Percentiles rank a stretch among this genome's conserved stretches.
Conservation (phyloP, 2,113 vertebrate species). For the Psettodes erumei region DNA sequence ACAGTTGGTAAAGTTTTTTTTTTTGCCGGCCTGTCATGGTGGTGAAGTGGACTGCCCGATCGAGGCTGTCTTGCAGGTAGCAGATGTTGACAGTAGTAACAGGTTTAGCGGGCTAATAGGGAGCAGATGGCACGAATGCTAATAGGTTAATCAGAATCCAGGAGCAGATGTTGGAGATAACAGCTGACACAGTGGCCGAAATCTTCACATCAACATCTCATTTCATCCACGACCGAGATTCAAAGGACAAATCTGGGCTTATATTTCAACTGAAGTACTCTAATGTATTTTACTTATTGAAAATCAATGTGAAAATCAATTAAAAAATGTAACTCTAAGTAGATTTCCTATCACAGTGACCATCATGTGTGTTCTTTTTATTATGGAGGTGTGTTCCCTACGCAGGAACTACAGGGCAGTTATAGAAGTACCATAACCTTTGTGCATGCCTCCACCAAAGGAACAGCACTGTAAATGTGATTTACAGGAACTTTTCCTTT, state of each 20-base stretch:
- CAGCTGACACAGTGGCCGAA: background rate
- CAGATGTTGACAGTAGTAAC: constrained; percentile 35
- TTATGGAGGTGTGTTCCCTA: too few relatives aligned
- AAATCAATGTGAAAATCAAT: too few relatives aligned
- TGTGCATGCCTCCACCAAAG: too few relatives aligned
- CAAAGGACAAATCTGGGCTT: too few relatives aligned
- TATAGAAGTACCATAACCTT: too few relatives aligned
- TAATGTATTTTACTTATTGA: too few relatives aligned
- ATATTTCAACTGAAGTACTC: too few relatives aligned
- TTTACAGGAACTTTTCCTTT: too few relatives aligned
- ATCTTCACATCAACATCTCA: background rate
- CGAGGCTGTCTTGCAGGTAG: constrained; percentile 1
- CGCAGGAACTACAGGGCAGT: too few relatives aligned
- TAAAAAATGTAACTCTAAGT: too few relatives aligned
- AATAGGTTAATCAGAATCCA: constrained; percentile 25
- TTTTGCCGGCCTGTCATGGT: constrained; percentile 1
- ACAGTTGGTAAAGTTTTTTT: constrained; percentile 14
- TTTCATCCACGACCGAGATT: constrained; percentile 8
- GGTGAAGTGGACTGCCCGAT: background rate
- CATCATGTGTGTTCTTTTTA: background rate
- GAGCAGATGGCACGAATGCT: constrained; percentile 21
- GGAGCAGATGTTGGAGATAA: constrained; percentile 12
- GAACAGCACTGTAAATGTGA: too few relatives aligned
- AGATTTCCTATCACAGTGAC: background rate
- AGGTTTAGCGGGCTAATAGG: constrained; percentile 14